phyloP scores from a whole-genome alignment of 1,140 invertebrate species.

The Drosophila lacertosa region DNA sequence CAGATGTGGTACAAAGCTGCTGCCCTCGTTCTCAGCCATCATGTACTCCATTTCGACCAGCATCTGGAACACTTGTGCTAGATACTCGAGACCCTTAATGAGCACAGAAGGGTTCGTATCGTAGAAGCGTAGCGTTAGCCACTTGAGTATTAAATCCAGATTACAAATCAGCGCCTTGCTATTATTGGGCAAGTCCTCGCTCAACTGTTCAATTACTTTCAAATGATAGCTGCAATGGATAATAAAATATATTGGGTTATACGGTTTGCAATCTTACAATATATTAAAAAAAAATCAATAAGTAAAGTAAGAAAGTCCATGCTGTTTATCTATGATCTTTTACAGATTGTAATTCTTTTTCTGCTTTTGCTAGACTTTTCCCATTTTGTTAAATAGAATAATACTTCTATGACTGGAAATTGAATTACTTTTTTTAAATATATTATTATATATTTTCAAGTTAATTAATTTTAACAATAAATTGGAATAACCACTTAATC shows the following conservation, averaged over 20 bases:
- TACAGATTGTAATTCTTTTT: too few species aligned
- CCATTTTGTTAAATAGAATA: too few species aligned
- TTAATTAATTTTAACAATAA: too few species aligned
- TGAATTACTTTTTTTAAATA: too few species aligned
- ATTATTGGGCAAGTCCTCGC: slow-evolving; percentile 91
- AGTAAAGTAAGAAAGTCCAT: too few species aligned
- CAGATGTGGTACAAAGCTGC: slow-evolving; percentile 97
- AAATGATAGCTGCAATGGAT: slow-evolving; percentile 89
- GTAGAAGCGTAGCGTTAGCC: slow-evolving; percentile 98
- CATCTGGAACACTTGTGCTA: slow-evolving; percentile 92
- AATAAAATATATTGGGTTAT: not conserved
- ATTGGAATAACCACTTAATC: too few species aligned
- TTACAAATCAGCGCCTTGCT: slow-evolving; percentile 93
- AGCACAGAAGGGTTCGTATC: slow-evolving; percentile 99
- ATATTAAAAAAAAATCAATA: too few species aligned
- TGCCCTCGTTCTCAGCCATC: slow-evolving; percentile 95
- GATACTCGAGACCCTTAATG: slow-evolving; percentile 96
- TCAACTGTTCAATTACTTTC: slow-evolving; percentile 96
- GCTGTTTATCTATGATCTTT: too few species aligned
- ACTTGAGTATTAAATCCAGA: slow-evolving; percentile 97
- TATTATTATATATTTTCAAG: too few species aligned
- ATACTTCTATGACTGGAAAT: too few species aligned
- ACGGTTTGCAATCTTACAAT: too few species aligned
- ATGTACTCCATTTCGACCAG: slow-evolving; percentile 92
- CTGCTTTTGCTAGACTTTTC: too few species aligned